These are phyloP conservation scores for Drosophila nigromelanica DNA, from an alignment of 1,140 invertebrate species.

Conservation along the genomic window DNA sequence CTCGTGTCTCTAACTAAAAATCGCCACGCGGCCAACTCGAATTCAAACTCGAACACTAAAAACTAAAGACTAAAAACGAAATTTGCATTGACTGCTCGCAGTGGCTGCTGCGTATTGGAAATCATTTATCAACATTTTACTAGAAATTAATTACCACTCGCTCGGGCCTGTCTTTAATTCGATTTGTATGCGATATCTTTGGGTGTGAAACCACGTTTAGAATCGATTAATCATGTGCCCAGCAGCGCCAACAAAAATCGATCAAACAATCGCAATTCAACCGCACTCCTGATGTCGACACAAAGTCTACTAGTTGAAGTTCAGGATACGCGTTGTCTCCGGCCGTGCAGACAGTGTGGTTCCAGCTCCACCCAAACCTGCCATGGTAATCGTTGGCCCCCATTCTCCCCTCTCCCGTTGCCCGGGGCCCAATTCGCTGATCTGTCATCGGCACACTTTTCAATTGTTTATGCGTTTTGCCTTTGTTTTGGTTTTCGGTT, in stretches of 20 bases:
- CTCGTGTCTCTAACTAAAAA: not conserved
- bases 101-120: conserved; percentile 17
- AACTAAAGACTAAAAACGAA: conserved; percentile 1
- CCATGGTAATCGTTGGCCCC: conserved; percentile 22
- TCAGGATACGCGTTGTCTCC: conserved; percentile 64
- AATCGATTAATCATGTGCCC: conserved; percentile 64
- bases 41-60: not conserved
- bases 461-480: conserved; percentile 71
- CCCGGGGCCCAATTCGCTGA: conserved; percentile 15
- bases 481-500: conserved; percentile 48
- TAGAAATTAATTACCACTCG: conserved; percentile 70
- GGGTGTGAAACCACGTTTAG: conserved; percentile 75
- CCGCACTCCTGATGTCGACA: conserved; percentile 46
- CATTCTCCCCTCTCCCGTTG: conserved; percentile 11
- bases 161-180: conserved; percentile 71
- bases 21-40: not conserved
- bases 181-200: conserved; percentile 75
- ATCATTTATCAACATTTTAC: conserved; percentile 69
- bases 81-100: conserved; percentile 46
- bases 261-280: conserved; percentile 62
- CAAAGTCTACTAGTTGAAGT: conserved; percentile 46
- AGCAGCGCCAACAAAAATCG: conserved; percentile 29
- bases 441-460: conserved; percentile 70
- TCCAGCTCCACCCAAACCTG: conserved; percentile 31
- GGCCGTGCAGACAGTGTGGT: conserved; percentile 58